Conservation (phyloP, 2,888 invertebrate species). For the Tiliacea citrago region DNA sequence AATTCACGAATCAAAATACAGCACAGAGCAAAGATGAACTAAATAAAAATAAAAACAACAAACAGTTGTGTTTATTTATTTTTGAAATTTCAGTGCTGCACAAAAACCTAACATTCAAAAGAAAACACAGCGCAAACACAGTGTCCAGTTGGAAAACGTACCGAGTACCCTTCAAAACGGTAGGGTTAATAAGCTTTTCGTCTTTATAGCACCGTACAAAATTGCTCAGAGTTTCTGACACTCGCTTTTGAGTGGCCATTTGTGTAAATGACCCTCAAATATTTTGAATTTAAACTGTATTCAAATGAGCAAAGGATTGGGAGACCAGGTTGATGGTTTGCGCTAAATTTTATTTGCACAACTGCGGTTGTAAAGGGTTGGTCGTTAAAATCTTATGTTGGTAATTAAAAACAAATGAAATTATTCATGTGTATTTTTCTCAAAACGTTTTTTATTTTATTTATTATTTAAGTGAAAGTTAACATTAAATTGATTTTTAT, state of each 20-base stretch:
- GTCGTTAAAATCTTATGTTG: conserved; percentile 63
- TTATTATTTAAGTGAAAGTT: background rate
- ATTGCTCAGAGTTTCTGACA: conserved; percentile 76
- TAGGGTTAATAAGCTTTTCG: conserved; percentile 75
- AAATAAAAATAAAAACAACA: fast-evolving
- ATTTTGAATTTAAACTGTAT: conserved; percentile 78
- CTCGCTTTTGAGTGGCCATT: conserved; percentile 76
- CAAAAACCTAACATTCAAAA: background rate
- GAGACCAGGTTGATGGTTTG: conserved; percentile 60
- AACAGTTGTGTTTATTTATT: background rate
- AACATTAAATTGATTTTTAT: background rate
- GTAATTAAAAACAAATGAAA: conserved; percentile 38
- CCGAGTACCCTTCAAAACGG: conserved; percentile 61
- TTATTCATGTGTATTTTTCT: background rate
- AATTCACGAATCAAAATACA: background rate
- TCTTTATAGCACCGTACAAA: conserved; percentile 75
- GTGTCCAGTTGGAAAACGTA: conserved; percentile 66
- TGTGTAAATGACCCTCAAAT: conserved; percentile 81
- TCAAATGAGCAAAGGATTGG: conserved; percentile 80
- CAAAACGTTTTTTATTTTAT: background rate
- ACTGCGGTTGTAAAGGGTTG: conserved; percentile 59
- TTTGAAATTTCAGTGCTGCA: background rate
- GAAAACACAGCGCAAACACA: conserved; percentile 52
- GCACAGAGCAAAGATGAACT: background rate
- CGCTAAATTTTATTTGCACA: conserved; percentile 71